Conservation (phyloP, 2,888 invertebrate genomes). For the Chrysolina haemoptera region DNA sequence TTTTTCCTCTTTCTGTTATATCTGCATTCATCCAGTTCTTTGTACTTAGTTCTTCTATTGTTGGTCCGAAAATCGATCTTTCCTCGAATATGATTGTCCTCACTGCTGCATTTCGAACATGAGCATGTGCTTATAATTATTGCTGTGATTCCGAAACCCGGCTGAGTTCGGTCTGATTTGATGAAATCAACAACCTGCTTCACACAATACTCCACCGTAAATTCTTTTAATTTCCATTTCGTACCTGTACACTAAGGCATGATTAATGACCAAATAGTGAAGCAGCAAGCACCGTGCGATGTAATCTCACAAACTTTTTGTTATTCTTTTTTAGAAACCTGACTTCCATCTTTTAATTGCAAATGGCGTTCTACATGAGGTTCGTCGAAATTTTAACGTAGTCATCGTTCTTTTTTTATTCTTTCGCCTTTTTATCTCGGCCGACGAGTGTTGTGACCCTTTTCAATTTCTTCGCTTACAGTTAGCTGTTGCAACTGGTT, state of each 20-base stretch:
- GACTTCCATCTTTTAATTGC: slow-evolving; percentile 33
- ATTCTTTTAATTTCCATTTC: slow-evolving; percentile 36
- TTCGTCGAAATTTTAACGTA: slow-evolving; percentile 25
- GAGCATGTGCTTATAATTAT: not conserved
- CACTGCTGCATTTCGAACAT: not conserved
- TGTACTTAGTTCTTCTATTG: no score
- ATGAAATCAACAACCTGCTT: slow-evolving; percentile 25
- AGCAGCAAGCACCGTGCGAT: slow-evolving; percentile 31
- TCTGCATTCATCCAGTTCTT: no score
- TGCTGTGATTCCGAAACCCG: not conserved
- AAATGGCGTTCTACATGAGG: slow-evolving; percentile 30
- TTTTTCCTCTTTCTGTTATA: no score
- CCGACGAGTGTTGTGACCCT: slow-evolving; percentile 26
- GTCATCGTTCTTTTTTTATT: slow-evolving; percentile 29
- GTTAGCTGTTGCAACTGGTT: slow-evolving; percentile 12
- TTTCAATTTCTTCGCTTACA: slow-evolving; percentile 19
- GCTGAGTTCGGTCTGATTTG: slow-evolving; percentile 3
- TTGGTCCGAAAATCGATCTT: no score
- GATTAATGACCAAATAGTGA: slow-evolving; percentile 32
- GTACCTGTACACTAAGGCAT: slow-evolving; percentile 33
- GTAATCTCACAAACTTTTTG: slow-evolving; percentile 33
- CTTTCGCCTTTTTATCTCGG: slow-evolving; percentile 25
- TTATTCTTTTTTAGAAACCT: slow-evolving; percentile 23
- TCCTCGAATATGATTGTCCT: not conserved
- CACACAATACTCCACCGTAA: slow-evolving; percentile 20